Percentiles rank a stretch among this genome's conserved stretches.
phyloP scores from a whole-genome alignment of 2,888 invertebrate genomes.

The Synergus umbraculus region DNA sequence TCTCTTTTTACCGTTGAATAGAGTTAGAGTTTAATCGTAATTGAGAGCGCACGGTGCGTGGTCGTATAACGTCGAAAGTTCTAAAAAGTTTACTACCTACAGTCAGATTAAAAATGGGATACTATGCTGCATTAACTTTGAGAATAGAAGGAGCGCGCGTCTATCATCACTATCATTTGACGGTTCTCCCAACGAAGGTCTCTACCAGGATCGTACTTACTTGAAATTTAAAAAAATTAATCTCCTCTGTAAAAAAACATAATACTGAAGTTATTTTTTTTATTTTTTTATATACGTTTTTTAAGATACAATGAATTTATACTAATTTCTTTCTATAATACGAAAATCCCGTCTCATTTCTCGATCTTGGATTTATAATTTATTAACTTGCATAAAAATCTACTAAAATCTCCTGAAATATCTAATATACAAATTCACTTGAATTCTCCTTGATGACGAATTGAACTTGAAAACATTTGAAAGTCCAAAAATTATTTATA shows the following conservation, averaged over 20 bases:
- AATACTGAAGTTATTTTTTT: too few species aligned
- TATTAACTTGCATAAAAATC: too few species aligned
- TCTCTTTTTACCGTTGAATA: neutral
- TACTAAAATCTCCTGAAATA: too few species aligned
- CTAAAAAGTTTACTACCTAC: neutral
- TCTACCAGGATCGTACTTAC: neutral
- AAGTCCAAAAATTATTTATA: too few species aligned
- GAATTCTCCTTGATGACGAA: too few species aligned
- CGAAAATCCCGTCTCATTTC: too few species aligned
- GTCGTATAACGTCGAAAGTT: neutral
- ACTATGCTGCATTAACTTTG: neutral
- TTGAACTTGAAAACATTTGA: too few species aligned
- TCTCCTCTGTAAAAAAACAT: neutral
- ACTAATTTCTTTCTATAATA: neutral
- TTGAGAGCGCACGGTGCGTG: neutral
- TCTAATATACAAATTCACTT: too few species aligned
- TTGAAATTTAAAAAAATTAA: neutral
- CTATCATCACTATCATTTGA: neutral
- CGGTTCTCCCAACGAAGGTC: neutral
- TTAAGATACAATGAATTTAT: too few species aligned
- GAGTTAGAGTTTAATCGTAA: neutral
- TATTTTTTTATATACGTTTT: neutral
- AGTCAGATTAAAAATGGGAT: neutral
- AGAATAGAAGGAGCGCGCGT: neutral
- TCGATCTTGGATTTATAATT: too few species aligned